These are phyloP conservation scores for Adineta ricciae DNA, from an alignment of 2,888 invertebrate species.

Conservation along the genomic window DNA sequence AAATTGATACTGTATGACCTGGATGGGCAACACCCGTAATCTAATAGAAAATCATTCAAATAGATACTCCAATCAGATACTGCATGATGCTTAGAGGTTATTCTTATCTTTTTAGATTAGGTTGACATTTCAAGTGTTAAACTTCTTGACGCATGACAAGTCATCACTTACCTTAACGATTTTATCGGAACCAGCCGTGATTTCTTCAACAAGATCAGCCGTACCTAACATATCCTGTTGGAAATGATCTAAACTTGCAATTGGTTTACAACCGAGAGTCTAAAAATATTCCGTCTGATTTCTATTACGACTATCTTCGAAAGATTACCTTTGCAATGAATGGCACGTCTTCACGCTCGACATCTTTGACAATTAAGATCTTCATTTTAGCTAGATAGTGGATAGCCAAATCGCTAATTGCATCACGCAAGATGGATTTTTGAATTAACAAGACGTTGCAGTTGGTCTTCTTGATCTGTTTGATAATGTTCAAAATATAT, in stretches of 20 bases:
- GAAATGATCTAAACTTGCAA: conserved; percentile 97
- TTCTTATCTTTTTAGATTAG: too few species aligned
- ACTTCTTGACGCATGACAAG: too few species aligned
- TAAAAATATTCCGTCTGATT: conserved; percentile 45
- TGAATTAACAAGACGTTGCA: conserved; percentile 91
- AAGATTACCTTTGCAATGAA: conserved; percentile 66
- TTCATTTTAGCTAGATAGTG: conserved; percentile 98
- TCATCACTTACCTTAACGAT: conserved; percentile 64
- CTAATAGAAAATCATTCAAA: too few species aligned
- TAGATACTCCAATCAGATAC: too few species aligned
- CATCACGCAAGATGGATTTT: conserved; percentile 75
- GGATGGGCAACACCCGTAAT: conserved; percentile 74
- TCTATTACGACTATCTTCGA: too few species aligned
- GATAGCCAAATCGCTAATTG: conserved; percentile 85
- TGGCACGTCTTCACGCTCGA: conserved; percentile 94
- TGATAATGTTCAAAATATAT: conserved; percentile 93
- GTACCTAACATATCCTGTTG: conserved; percentile 75
- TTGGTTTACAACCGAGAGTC: conserved; percentile 70
- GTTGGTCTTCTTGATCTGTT: conserved; percentile 93
- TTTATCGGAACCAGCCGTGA: conserved; percentile 68
- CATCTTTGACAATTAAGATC: conserved; percentile 91
- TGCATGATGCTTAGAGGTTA: too few species aligned
- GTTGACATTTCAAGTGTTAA: too few species aligned
- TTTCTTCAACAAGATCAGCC: conserved; percentile 87
- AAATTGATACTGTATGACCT: conserved; percentile 79